Evolutionary conservation across 2,797 vertebrate species (phyloP).

Genomic region (Sebastes nivosus): DNA sequence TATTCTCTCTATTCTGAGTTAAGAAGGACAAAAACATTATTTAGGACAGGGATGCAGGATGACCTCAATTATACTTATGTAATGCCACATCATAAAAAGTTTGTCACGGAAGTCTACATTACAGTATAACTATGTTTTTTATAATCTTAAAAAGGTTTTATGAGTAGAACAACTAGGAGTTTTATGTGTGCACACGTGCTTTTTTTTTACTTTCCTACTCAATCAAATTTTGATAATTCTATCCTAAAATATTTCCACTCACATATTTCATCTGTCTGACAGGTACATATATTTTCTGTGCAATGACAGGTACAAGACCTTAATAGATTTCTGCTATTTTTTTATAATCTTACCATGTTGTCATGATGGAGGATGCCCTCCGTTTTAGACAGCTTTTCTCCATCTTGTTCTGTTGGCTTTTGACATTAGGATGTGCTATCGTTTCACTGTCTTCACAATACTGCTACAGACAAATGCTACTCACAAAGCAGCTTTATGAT

Average conservation of each 20-base stretch:
- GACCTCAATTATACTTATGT: background rate
- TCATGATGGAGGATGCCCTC: background rate
- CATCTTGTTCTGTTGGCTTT: constrained; percentile 25
- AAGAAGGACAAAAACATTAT: background rate
- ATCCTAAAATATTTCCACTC: background rate
- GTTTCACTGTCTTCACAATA: constrained; percentile 11
- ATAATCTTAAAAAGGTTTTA: background rate
- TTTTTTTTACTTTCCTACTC: background rate
- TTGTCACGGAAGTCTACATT: background rate
- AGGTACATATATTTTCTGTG: background rate
- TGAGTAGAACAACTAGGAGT: background rate
- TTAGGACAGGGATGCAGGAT: background rate
- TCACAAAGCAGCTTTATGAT: background rate
- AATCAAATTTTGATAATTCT: background rate
- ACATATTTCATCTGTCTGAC: background rate
- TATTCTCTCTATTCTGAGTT: background rate
- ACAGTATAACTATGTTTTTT: background rate
- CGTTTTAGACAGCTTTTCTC: constrained; percentile 6
- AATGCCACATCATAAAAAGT: background rate
- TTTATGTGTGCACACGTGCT: background rate
- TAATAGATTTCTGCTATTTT: background rate
- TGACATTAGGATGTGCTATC: background rate
- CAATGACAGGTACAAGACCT: background rate
- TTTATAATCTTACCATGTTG: background rate
- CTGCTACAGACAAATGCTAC: constrained; percentile 1